These are phyloP conservation scores for Dichetophora obliterata DNA, from an alignment of 2,888 invertebrate species.

Conservation along the genomic window DNA sequence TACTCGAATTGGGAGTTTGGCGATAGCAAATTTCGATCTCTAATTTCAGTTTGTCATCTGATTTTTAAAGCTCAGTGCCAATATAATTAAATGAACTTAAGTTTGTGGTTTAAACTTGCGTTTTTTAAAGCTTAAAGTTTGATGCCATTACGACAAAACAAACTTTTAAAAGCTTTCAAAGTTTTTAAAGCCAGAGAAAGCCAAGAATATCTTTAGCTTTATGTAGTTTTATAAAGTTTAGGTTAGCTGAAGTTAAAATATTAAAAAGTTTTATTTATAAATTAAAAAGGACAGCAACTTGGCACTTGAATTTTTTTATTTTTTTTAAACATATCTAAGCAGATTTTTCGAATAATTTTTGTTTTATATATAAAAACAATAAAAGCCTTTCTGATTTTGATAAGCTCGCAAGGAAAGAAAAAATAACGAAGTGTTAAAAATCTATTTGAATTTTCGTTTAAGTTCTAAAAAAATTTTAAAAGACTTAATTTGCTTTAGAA, in stretches of 20 bases:
- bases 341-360: neutral
- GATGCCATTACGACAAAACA: too few species aligned
- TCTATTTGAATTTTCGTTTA: conserved; percentile 17
- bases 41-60: neutral
- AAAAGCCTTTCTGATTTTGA: conserved; percentile 4
- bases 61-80: neutral
- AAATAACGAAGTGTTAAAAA: neutral
- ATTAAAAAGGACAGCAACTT: conserved; percentile 18
- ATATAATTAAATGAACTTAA: neutral
- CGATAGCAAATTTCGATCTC: neutral
- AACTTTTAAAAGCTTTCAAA: too few species aligned
- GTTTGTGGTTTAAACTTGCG: too few species aligned
- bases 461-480: neutral
- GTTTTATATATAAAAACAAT: neutral
- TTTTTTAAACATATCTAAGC: neutral
- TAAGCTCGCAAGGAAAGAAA: too few species aligned
- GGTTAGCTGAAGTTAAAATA: too few species aligned
- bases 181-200: neutral
- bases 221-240: too few species aligned
- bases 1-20: neutral
- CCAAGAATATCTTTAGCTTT: too few species aligned
- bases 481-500: neutral
- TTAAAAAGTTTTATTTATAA: too few species aligned
- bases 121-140: neutral
- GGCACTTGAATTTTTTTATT: conserved; percentile 28